Conservation (phyloP, 2,797 vertebrate genomes). For the Manis javanica region DNA sequence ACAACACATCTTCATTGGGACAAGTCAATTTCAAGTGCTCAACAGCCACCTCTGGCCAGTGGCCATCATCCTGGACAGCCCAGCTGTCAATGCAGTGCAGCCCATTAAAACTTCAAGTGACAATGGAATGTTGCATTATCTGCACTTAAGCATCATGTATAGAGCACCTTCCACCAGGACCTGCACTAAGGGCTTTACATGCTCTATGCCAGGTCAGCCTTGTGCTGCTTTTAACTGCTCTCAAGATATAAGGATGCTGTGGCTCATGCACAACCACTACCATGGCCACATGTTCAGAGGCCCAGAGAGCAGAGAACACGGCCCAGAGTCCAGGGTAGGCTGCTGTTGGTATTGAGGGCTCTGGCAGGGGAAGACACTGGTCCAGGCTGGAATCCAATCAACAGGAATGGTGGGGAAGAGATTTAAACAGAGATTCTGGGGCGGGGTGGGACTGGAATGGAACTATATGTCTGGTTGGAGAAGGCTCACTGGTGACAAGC, state of each 20-base stretch:
- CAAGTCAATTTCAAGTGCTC: not conserved
- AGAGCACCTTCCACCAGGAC: not conserved
- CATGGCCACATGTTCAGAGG: not conserved
- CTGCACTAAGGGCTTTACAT: not conserved
- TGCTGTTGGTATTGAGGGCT: not conserved
- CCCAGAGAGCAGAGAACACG: not conserved
- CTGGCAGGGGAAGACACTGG: not conserved
- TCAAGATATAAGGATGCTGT: not conserved
- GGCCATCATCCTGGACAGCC: not conserved
- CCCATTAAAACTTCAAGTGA: too few relatives aligned
- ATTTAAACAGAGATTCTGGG: not conserved
- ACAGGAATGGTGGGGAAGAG: not conserved
- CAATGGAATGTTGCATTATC: accelerated
- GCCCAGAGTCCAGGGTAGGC: not conserved
- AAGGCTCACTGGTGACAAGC: not conserved
- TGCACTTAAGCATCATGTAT: not conserved
- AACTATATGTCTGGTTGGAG: not conserved
- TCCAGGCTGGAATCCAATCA: not conserved
- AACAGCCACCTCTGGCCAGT: accelerated
- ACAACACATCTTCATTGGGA: not conserved
- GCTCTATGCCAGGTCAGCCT: not conserved
- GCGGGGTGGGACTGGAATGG: not conserved
- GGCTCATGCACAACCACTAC: not conserved
- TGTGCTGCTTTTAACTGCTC: not conserved
- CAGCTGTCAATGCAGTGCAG: accelerated